Percentiles rank a stretch among this genome's conserved stretches.
phyloP scores from a whole-genome alignment of 1,140 invertebrate genomes.

The Papilio xuthus region DNA sequence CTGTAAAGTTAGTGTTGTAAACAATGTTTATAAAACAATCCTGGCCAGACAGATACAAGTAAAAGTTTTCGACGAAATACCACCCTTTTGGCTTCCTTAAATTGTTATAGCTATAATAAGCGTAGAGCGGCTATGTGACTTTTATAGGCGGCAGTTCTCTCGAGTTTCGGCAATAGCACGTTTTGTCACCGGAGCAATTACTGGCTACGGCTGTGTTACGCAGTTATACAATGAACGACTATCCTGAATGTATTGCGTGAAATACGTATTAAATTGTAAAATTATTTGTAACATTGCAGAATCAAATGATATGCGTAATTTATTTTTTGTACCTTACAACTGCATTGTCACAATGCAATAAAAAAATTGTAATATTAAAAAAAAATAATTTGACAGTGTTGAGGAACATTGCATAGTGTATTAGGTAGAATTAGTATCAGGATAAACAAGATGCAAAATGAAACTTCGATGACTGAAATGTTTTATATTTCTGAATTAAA shows the following conservation, averaged over 20 bases:
- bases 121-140: conserved; percentile 69
- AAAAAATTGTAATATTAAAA: too few relatives aligned
- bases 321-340: not conserved
- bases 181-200: conserved; percentile 69
- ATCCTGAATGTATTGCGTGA: conserved; percentile 2
- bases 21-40: conserved; percentile 80
- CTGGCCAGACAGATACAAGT: conserved; percentile 60
- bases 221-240: conserved; percentile 6
- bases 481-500: not conserved
- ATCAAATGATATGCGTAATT: not conserved
- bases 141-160: conserved; percentile 70
- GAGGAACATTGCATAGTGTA: too few relatives aligned
- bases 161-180: conserved; percentile 60
- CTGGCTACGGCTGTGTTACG: conserved; percentile 35
- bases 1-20: conserved; percentile 75
- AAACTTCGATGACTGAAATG: not conserved
- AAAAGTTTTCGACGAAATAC: conserved; percentile 75
- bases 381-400: too few relatives aligned
- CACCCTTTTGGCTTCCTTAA: conserved; percentile 77
- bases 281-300: not conserved
- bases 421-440: too few relatives aligned
- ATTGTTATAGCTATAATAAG: conserved; percentile 78
- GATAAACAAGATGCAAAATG: too few relatives aligned
- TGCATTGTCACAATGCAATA: too few relatives aligned
- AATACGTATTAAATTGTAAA: not conserved